Percentiles rank a stretch among this genome's conserved stretches.
These are phyloP conservation scores for Hexactinellida sp. DNA, from an alignment of 37 sponge, comb jelly and placozoan species.

Conservation along the genomic window DNA sequence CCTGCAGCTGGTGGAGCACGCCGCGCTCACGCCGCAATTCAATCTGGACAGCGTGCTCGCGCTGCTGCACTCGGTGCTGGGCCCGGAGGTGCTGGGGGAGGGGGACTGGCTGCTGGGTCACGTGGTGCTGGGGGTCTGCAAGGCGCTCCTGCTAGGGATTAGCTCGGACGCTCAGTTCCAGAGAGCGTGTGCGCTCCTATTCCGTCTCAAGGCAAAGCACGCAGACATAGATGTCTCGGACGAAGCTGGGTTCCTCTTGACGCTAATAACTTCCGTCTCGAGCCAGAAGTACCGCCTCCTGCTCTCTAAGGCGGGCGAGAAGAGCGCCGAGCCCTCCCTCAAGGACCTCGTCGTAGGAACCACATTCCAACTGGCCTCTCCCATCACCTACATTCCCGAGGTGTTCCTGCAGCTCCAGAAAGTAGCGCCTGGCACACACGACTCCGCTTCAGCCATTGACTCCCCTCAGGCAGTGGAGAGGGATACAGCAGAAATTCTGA, in stretches of 20 bases:
- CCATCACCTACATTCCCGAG: neutral
- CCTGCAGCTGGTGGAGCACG: neutral
- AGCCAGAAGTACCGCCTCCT: neutral
- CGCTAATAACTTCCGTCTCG: neutral
- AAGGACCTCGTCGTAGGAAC: neutral
- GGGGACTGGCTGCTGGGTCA: neutral
- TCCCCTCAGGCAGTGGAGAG: neutral
- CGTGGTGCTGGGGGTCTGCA: neutral
- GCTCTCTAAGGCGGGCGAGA: neutral
- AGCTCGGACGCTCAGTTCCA: neutral
- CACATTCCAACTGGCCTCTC: neutral
- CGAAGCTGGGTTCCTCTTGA: neutral
- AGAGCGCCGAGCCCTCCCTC: neutral
- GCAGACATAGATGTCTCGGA: neutral
- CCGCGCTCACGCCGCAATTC: neutral
- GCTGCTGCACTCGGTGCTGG: neutral
- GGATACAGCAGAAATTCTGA: neutral
- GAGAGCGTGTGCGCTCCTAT: conserved; percentile 5
- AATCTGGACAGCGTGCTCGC: neutral
- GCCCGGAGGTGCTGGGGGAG: neutral
- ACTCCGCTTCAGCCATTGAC: neutral
- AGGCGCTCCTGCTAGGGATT: neutral
- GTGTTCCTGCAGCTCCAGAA: neutral
- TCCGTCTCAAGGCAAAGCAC: neutral
- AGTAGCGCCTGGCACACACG: neutral